These are phyloP conservation scores for Tyria jacobaeae DNA, from an alignment of 2,888 invertebrate genomes.

Conservation along the genomic window DNA sequence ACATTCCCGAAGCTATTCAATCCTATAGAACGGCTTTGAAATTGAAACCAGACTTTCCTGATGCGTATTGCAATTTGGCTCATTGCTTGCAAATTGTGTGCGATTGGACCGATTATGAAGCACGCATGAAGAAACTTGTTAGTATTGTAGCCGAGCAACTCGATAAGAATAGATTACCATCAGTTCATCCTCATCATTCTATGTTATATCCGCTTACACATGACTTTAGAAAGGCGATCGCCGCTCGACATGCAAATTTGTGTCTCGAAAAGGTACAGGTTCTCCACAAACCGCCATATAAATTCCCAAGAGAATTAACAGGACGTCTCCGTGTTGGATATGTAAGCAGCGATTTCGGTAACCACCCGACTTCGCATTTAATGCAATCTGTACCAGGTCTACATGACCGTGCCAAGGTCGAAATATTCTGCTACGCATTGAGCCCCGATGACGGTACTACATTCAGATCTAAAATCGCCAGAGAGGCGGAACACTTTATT, in stretches of 20 bases:
- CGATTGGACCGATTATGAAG: conserved; percentile 99
- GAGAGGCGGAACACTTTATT: conserved; percentile 98
- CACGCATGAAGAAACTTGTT: conserved; percentile 98
- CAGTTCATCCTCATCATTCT: conserved; percentile 99
- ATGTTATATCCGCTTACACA: conserved; percentile 99
- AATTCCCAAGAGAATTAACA: conserved; percentile 90
- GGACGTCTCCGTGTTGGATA: conserved; percentile 96
- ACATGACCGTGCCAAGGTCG: conserved; percentile 94
- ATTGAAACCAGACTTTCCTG: conserved; percentile 99
- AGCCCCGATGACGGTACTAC: conserved; percentile 99
- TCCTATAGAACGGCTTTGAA: conserved; percentile 99
- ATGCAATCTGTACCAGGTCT: conserved; percentile 99
- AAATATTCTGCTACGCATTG: conserved; percentile 97
- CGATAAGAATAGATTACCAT: conserved; percentile 98
- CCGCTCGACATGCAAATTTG: conserved; percentile 98
- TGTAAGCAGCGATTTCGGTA: conserved; percentile 99
- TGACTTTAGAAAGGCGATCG: conserved; percentile 98
- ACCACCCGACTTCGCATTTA: conserved; percentile 99
- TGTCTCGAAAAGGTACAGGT: conserved; percentile 99
- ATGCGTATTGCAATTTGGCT: conserved; percentile 99
- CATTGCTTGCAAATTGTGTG: conserved; percentile 99
- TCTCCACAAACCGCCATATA: conserved; percentile 95
- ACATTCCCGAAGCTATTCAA: conserved; percentile 99
- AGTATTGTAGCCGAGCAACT: conserved; percentile 99
- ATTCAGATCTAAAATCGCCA: conserved; percentile 97